Percentiles rank a stretch among this genome's conserved stretches.
phyloP scores from a whole-genome alignment of 1,140 invertebrate species.

The Polypedilum vanderplanki region DNA sequence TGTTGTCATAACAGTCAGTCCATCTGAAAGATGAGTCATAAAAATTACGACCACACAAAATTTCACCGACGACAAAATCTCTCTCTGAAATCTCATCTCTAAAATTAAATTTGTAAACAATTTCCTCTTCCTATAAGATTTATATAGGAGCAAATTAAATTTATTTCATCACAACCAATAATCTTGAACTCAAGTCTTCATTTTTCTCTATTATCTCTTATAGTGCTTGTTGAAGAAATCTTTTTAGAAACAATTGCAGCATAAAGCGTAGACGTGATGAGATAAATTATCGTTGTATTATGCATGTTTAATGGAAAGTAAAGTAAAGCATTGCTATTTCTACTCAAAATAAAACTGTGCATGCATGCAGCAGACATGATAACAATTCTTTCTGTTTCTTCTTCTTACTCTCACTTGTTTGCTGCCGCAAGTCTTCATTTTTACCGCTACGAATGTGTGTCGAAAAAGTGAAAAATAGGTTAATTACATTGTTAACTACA shows the following conservation, averaged over 20 bases:
- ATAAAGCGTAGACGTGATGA: conserved; percentile 10
- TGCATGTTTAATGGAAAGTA: conserved; percentile 18
- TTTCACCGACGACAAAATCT: too few relatives aligned
- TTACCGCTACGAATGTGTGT: conserved; percentile 1
- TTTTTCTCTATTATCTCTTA: background rate
- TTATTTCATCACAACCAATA: too few relatives aligned
- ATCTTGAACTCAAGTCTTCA: background rate
- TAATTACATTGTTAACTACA: background rate
- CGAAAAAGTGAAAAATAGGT: conserved; percentile 4
- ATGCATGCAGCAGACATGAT: background rate
- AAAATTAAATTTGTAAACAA: background rate
- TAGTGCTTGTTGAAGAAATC: background rate
- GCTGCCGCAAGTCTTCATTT: background rate
- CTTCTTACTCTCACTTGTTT: background rate
- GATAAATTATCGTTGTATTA: background rate
- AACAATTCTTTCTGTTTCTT: background rate
- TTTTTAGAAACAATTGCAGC: background rate
- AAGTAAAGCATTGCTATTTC: background rate
- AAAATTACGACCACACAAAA: too few relatives aligned
- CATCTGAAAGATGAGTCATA: too few relatives aligned
- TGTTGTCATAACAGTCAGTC: too few relatives aligned
- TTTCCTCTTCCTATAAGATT: background rate
- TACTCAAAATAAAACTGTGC: background rate
- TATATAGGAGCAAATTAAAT: background rate
- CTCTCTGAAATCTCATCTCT: too few relatives aligned